phyloP scores from a whole-genome alignment of 2,113 vertebrate species.

The Hystrix brachyura region DNA sequence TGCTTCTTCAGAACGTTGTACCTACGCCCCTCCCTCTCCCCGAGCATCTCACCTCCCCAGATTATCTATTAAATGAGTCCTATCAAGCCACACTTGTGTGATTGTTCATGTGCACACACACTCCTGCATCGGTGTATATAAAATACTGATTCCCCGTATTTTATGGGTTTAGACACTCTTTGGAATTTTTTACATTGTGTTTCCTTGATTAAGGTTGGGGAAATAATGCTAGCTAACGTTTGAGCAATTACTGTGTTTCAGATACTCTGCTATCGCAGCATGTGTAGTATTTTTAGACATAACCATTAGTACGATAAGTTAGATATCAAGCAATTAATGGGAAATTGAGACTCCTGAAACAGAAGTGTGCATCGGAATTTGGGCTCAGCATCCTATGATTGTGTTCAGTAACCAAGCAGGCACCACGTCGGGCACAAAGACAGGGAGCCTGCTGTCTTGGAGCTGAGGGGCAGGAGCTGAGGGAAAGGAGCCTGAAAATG shows the following conservation, averaged over 20 bases:
- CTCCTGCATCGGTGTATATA: background rate
- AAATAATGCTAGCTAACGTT: background rate
- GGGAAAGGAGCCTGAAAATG: background rate
- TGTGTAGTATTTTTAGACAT: background rate
- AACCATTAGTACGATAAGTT: background rate
- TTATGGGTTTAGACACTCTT: background rate
- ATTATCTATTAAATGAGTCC: background rate
- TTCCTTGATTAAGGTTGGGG: background rate
- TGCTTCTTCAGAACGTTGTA: background rate
- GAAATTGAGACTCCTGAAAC: background rate
- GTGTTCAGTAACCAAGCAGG: background rate
- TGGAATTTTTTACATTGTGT: background rate
- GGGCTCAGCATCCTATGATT: background rate
- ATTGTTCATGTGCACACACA: background rate
- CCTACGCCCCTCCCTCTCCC: no score
- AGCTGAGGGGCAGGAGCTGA: background rate
- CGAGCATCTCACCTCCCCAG: background rate
- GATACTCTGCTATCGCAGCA: background rate
- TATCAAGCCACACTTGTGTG: background rate
- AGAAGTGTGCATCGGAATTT: background rate
- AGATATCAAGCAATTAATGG: background rate
- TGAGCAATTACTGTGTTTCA: background rate
- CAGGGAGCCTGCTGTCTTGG: background rate
- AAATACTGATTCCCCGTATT: background rate
- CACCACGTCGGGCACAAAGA: background rate